Conservation (phyloP, 1,140 invertebrate genomes). For the Zaprionus camerounensis region DNA sequence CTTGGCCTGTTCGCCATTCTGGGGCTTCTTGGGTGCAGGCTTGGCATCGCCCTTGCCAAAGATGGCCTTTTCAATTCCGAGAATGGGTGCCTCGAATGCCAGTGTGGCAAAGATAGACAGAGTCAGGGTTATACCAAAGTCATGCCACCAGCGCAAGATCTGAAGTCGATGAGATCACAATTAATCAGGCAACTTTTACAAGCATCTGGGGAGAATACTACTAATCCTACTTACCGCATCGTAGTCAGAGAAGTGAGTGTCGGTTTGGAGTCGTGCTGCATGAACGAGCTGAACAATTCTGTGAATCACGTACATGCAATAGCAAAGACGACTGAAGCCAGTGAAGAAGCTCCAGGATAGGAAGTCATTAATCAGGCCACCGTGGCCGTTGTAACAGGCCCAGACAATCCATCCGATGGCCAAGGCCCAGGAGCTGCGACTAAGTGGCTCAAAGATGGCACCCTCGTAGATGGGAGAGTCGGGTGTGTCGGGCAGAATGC, state of each 20-base stretch:
- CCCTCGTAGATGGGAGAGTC: constrained; percentile 87
- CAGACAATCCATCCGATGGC: constrained; percentile 89
- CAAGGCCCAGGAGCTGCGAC: constrained; percentile 88
- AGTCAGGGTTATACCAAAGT: constrained; percentile 73
- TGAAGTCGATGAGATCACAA: neutral
- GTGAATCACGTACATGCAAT: constrained; percentile 90
- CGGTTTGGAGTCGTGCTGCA: constrained; percentile 64
- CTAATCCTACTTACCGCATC: constrained; percentile 57
- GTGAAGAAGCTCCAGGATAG: constrained; percentile 88
- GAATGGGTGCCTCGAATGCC: constrained; percentile 77
- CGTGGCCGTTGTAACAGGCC: constrained; percentile 89
- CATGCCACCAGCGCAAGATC: constrained; percentile 82
- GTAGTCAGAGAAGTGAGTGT: constrained; percentile 70
- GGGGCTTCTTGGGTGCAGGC: constrained; percentile 62
- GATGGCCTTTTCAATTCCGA: constrained; percentile 81
- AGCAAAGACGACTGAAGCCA: constrained; percentile 88
- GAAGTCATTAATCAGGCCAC: constrained; percentile 87
- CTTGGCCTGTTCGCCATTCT: constrained; percentile 41
- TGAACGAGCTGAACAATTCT: constrained; percentile 80
- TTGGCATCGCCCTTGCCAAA: constrained; percentile 56
- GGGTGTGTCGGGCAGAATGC: constrained; percentile 86
- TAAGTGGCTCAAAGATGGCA: constrained; percentile 88
- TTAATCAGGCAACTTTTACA: neutral
- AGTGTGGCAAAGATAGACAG: constrained; percentile 76
- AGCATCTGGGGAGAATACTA: neutral